phyloP scores from a whole-genome alignment of 2,797 vertebrate species.

The Onychomys leucogaster region DNA sequence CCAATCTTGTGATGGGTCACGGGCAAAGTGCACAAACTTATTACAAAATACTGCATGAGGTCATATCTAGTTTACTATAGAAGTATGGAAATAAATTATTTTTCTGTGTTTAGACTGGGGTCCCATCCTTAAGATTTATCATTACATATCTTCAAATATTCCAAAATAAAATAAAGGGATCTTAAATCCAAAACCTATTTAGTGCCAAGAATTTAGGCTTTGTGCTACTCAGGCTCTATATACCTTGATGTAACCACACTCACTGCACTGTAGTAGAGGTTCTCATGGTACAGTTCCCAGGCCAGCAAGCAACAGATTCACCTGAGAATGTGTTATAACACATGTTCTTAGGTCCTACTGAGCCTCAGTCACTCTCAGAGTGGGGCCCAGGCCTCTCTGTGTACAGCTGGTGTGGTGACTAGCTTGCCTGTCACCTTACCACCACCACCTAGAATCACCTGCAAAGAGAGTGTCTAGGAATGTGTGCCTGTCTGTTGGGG shows the following conservation, averaged over 20 bases:
- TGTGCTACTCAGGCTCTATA: no score
- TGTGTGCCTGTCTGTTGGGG: background rate
- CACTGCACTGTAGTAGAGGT: fast-evolving
- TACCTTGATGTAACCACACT: background rate
- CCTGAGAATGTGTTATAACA: no score
- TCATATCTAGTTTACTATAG: background rate
- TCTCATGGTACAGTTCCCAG: fast-evolving
- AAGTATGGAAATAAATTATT: background rate
- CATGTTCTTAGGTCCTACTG: background rate
- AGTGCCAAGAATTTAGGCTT: background rate
- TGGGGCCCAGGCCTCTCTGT: background rate
- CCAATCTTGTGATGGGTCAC: background rate
- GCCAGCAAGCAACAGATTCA: background rate
- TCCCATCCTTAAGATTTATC: background rate
- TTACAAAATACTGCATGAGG: background rate
- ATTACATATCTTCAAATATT: background rate
- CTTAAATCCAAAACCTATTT: background rate
- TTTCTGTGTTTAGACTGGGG: background rate
- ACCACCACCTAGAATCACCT: background rate
- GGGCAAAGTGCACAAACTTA: background rate
- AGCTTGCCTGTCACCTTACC: background rate
- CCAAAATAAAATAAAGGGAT: background rate
- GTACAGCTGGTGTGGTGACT: background rate
- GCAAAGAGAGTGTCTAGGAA: background rate
- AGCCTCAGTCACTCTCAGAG: background rate